phyloP scores from a whole-genome alignment of 2,113 vertebrate genomes.

The Paratilapia polleni region DNA sequence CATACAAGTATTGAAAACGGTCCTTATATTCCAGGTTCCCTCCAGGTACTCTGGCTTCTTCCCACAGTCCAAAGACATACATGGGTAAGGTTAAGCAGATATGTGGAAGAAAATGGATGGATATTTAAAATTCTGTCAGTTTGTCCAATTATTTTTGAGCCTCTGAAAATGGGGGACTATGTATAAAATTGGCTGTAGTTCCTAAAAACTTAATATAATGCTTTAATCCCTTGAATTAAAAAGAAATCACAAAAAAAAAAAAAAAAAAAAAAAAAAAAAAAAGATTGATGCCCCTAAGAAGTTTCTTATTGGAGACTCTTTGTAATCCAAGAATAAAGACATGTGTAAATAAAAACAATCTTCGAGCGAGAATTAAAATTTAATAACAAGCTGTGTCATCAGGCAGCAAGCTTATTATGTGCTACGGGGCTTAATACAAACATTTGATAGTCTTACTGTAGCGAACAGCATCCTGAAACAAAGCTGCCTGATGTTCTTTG shows the following conservation, averaged over 20 bases:
- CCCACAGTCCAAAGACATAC: background rate
- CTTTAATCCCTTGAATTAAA: background rate
- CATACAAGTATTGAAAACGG: too few relatives aligned
- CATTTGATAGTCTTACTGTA: slow-evolving; percentile 63
- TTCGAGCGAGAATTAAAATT: slow-evolving; percentile 60
- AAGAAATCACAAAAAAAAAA: background rate
- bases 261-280: background rate
- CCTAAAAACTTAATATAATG: too few relatives aligned
- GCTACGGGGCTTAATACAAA: slow-evolving; percentile 66
- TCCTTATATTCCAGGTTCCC: background rate
- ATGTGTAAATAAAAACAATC: slow-evolving; percentile 56
- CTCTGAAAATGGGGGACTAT: background rate
- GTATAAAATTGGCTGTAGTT: too few relatives aligned
- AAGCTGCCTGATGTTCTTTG: slow-evolving; percentile 71
- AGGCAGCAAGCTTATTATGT: slow-evolving; percentile 51
- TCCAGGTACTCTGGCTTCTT: background rate
- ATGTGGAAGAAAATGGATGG: background rate
- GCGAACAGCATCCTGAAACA: slow-evolving; percentile 65
- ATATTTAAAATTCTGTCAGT: background rate
- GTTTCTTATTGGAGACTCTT: slow-evolving; percentile 41
- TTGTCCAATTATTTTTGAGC: background rate
- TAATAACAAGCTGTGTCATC: slow-evolving; percentile 50
- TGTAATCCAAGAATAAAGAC: slow-evolving; percentile 60
- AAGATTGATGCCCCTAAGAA: slow-evolving; percentile 26
- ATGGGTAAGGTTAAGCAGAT: background rate